Percentiles rank a stretch among this genome's conserved stretches.
Evolutionary conservation across 2,888 invertebrate genomes (phyloP).

Genomic region (Scaptomyza reducta): DNA sequence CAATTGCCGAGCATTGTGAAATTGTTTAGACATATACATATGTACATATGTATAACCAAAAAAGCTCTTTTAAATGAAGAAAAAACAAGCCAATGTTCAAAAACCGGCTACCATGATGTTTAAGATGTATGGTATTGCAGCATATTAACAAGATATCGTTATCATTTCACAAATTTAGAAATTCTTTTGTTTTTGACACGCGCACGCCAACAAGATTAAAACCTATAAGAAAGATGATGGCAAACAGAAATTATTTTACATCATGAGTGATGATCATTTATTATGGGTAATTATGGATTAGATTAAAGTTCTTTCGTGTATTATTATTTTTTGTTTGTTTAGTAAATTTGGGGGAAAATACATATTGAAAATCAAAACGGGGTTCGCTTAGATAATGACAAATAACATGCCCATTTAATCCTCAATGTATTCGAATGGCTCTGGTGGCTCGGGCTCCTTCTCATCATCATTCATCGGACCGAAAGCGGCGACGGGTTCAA

Average conservation of each 20-base stretch:
- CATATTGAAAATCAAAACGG: conserved; percentile 52
- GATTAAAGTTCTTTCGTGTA: conserved; percentile 41
- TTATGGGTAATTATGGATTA: conserved; percentile 59
- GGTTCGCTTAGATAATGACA: conserved; percentile 73
- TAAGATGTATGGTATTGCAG: conserved; percentile 8
- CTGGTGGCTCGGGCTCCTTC: conserved; percentile 98
- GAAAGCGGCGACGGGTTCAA: conserved; percentile 96
- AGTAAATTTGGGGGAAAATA: conserved; percentile 63
- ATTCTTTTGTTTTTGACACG: conserved; percentile 1
- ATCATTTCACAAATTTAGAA: conserved; percentile 31
- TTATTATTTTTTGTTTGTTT: conserved; percentile 30
- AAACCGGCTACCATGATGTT: neutral
- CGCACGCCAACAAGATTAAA: conserved; percentile 2
- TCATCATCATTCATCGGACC: conserved; percentile 97
- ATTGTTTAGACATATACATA: conserved; percentile 46
- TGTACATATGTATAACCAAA: no score
- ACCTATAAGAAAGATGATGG: neutral
- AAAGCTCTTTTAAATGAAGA: conserved; percentile 30
- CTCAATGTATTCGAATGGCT: conserved; percentile 98
- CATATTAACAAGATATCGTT: conserved; percentile 15
- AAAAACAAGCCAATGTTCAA: neutral
- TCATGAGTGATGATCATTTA: conserved; percentile 65
- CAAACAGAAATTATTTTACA: conserved; percentile 46
- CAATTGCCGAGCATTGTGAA: conserved; percentile 64
- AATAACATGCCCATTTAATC: conserved; percentile 85